Evolutionary conservation across 1,140 invertebrate genomes (phyloP).

Genomic region (Ceratosolen solmsi): DNA sequence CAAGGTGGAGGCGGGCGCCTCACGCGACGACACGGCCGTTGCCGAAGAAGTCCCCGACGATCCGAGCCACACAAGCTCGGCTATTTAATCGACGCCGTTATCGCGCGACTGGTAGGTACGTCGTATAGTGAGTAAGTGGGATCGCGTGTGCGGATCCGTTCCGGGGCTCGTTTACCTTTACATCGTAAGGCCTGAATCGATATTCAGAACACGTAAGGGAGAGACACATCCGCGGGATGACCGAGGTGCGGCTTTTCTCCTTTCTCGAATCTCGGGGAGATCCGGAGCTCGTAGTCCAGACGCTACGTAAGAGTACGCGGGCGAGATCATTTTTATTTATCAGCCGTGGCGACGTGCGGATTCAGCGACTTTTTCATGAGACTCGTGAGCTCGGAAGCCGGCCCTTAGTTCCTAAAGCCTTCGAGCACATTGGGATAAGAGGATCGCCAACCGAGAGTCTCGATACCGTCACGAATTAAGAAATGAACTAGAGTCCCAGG

Average conservation of each 20-base stretch:
- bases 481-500: neutral
- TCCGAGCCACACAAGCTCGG: neutral
- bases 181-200: neutral
- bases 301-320: neutral
- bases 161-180: neutral
- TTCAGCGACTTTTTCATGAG: too few species aligned
- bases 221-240: too few species aligned
- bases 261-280: too few species aligned
- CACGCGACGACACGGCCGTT: neutral
- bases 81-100: neutral
- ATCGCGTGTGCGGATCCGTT: neutral
- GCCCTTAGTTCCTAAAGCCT: too few species aligned
- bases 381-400: too few species aligned
- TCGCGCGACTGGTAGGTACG: neutral
- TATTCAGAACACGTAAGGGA: neutral
- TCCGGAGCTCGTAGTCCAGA: neutral
- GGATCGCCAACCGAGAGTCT: neutral
- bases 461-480: neutral
- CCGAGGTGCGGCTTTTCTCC: too few species aligned
- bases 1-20: neutral
- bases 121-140: neutral
- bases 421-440: neutral
- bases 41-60: neutral
- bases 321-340: slow-evolving; percentile 15
- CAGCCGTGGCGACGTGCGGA: neutral